Percentiles rank a stretch among this genome's conserved stretches.
Evolutionary conservation across 2,888 invertebrate species (phyloP).

Genomic region (Leptinotarsa haldemani): DNA sequence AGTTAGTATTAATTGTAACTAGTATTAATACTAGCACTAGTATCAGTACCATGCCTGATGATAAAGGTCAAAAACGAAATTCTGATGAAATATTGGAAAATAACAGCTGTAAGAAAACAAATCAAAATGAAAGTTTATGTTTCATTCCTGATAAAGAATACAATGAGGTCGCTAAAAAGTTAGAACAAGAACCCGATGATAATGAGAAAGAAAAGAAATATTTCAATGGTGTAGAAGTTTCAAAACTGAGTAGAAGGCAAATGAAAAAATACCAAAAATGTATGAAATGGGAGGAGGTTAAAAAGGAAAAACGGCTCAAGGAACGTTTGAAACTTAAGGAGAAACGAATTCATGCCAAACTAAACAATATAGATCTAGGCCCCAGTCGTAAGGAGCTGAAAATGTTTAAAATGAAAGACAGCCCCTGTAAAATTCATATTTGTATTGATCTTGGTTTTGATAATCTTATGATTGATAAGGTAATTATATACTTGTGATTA

Average conservation of each 20-base stretch:
- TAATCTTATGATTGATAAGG: constrained; percentile 81
- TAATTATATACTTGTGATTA: constrained; percentile 45
- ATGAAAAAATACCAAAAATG: constrained; percentile 69
- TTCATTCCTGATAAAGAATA: not conserved
- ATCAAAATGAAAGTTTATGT: not conserved
- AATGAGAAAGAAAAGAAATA: constrained; percentile 38
- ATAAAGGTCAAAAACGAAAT: not conserved
- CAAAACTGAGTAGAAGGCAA: constrained; percentile 62
- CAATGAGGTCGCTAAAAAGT: not conserved
- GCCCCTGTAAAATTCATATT: constrained; percentile 77
- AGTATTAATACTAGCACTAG: no score
- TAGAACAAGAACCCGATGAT: not conserved
- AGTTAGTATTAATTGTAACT: no score
- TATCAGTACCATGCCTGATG: not conserved
- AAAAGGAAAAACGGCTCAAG: constrained; percentile 76
- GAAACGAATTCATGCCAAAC: constrained; percentile 76
- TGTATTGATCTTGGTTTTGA: constrained; percentile 94
- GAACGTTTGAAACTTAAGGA: constrained; percentile 77
- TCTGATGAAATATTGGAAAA: not conserved
- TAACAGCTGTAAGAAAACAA: constrained; percentile 11
- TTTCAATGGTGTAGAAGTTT: constrained; percentile 64
- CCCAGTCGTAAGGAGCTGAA: constrained; percentile 86
- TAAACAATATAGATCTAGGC: constrained; percentile 78
- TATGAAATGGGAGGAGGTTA: constrained; percentile 79
- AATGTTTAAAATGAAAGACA: constrained; percentile 75